phyloP scores from a whole-genome alignment of 2,113 vertebrate genomes.

The Origma solitaria region DNA sequence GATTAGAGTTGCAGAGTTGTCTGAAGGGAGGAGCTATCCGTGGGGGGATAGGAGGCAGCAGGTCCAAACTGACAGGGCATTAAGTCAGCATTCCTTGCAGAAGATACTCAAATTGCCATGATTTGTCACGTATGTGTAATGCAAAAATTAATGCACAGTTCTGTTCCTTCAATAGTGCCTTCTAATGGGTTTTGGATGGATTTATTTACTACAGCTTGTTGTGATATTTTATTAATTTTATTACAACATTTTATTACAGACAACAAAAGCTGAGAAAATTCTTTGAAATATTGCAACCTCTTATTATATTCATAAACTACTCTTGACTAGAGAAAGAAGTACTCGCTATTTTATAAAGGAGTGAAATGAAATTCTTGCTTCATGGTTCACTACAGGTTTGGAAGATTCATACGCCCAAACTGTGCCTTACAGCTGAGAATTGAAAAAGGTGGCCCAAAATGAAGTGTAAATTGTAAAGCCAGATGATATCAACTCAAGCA shows the following conservation, averaged over 20 bases:
- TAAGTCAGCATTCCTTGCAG: neutral
- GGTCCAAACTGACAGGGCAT: neutral
- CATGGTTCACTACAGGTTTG: neutral
- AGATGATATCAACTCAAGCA: neutral
- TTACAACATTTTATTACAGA: slow-evolving; percentile 3
- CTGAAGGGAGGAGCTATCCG: neutral
- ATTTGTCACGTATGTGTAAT: neutral
- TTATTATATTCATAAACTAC: neutral
- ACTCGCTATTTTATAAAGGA: neutral
- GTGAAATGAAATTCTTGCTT: neutral
- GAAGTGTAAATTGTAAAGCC: neutral
- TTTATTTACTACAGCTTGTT: neutral
- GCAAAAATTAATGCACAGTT: neutral
- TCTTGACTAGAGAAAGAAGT: neutral
- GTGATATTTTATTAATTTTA: slow-evolving; percentile 5
- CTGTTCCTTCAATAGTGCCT: neutral
- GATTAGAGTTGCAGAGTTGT: neutral
- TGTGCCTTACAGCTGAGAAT: neutral
- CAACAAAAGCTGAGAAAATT: neutral
- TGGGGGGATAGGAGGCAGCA: neutral
- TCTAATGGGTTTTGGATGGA: neutral
- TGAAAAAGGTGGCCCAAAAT: neutral
- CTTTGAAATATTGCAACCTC: neutral
- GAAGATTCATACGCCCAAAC: neutral
- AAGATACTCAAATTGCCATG: neutral